Evolutionary conservation across 2,797 vertebrate species (phyloP).

Genomic region (Poecilia picta): DNA sequence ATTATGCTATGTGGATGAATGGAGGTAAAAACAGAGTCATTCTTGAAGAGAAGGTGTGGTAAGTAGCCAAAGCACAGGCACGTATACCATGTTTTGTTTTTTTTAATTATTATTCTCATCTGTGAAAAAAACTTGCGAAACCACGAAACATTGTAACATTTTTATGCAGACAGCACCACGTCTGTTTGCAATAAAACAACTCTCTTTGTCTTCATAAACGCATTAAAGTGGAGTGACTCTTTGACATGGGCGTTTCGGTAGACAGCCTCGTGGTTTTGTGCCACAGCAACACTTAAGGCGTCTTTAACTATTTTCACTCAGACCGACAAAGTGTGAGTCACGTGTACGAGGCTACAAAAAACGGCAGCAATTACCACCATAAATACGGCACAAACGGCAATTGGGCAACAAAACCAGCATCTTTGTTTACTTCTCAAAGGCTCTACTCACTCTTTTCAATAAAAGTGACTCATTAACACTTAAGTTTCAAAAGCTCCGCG

Average conservation of each 20-base stretch:
- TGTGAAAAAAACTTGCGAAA: not conserved
- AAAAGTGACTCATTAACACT: constrained; percentile 9
- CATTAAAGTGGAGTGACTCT: not conserved
- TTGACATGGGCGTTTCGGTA: no score
- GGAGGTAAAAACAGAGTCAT: not conserved
- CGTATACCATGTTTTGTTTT: not conserved
- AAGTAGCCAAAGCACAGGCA: not conserved
- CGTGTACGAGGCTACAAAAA: not conserved
- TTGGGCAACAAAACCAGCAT: not conserved
- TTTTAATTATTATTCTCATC: not conserved
- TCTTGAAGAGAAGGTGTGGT: not conserved
- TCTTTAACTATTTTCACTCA: constrained; percentile 23
- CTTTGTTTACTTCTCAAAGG: not conserved
- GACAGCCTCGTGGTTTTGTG: not conserved
- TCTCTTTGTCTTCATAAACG: not conserved
- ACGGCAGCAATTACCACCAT: constrained; percentile 9
- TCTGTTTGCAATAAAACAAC: not conserved
- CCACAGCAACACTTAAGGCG: not conserved
- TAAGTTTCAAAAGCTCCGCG: not conserved
- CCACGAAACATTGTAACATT: not conserved
- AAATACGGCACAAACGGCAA: not conserved
- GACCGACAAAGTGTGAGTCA: constrained; percentile 10
- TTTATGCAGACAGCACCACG: not conserved
- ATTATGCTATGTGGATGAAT: not conserved
- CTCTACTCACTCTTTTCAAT: not conserved